phyloP scores from a whole-genome alignment of 2,888 invertebrate species.

The Stegophylla sp. region DNA sequence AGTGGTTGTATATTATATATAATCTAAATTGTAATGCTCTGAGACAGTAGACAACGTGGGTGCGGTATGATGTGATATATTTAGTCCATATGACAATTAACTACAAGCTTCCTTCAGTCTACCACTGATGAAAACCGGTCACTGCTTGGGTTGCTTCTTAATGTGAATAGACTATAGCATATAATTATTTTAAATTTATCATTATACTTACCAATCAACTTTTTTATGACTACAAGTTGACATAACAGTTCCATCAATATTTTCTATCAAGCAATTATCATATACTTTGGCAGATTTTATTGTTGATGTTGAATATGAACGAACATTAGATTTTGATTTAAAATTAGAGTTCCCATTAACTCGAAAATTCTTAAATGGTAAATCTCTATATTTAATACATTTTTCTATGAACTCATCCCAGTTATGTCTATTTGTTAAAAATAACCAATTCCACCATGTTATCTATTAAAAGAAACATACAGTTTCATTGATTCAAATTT shows the following conservation, averaged over 20 bases:
- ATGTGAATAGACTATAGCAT: neutral
- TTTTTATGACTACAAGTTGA: conserved; percentile 80
- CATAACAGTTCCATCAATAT: conserved; percentile 78
- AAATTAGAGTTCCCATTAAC: conserved; percentile 20
- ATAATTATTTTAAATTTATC: conserved; percentile 23
- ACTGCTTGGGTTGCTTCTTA: too few relatives aligned
- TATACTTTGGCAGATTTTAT: conserved; percentile 68
- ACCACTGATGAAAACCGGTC: too few relatives aligned
- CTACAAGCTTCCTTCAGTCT: too few relatives aligned
- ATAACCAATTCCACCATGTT: conserved; percentile 57
- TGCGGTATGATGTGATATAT: too few relatives aligned
- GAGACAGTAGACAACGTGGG: too few relatives aligned
- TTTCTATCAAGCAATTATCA: conserved; percentile 78
- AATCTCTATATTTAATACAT: conserved; percentile 41
- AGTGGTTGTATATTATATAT: too few relatives aligned
- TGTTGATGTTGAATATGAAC: conserved; percentile 48
- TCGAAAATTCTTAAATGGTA: conserved; percentile 20
- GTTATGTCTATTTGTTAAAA: conserved; percentile 42
- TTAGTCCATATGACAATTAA: too few relatives aligned
- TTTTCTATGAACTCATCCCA: conserved; percentile 30
- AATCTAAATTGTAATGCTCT: too few relatives aligned
- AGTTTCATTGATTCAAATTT: neutral
- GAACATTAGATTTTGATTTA: conserved; percentile 55
- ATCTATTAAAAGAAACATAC: conserved; percentile 33
- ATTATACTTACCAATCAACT: conserved; percentile 73